Evolutionary conservation across 2,113 vertebrate genomes (phyloP), one percentile per base, ranked within the genome.

Genomic region (Stomatorhinus ivindoensis): DNA sequence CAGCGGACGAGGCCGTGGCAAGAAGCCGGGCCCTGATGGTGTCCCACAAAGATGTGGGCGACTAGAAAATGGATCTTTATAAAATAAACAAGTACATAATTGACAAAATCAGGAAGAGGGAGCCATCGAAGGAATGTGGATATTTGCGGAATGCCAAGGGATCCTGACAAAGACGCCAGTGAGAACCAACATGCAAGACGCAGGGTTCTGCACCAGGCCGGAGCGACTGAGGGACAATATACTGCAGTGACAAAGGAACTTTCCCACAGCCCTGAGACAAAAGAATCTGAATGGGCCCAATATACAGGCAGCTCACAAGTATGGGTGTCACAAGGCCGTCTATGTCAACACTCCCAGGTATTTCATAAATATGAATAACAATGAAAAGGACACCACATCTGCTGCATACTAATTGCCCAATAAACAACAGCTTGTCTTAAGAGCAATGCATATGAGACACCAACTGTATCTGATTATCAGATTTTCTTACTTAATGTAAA

Each of bases 101-200:
- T 98, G 98, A 99, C 96, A 97, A 97, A 98, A 99, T 96, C 97
- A 98, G 97, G 97, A 99, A 98, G 96, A 97, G 89, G 94, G 90
- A 94, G 97, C 97, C 94, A 98, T 99, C 94, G 94, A 92, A 96
- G 96, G 96, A 97, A 98, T 96, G 97, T 95, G 97, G 96, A 95
- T 97, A 98, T 98, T 96, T 97, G 93, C 96, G 95, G 97, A 98
- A 99, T 98, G 97, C 94, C 89, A 91, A 89, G 90, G 91, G 92
- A 91, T 91, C 93, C 91, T 94, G 93, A 96, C 96, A 96, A 96
- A 95, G 94, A 92, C 69, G 91, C 90, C 92, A 96, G 94, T 95
- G 93, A 96, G 93, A 82, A 92, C 93, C 95, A 94, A 96, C 92
- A 90, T 90, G 94, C 92, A 93, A 89, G 92, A 82, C 92, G 93